phyloP scores from a whole-genome alignment of 1,140 invertebrate species.

The Drosophila burlai region DNA sequence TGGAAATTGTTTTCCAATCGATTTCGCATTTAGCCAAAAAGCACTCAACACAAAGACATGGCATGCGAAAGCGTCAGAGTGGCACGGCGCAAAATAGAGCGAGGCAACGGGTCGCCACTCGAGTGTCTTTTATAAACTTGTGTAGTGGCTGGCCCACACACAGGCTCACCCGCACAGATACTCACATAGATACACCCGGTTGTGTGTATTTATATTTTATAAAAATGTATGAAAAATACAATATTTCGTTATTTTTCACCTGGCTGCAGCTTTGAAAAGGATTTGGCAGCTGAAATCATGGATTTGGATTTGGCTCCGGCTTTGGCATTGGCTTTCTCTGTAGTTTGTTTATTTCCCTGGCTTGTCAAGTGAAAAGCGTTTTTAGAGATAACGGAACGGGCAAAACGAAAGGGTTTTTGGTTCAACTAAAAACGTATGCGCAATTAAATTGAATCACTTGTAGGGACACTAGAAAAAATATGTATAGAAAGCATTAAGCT shows the following conservation, averaged over 20 bases:
- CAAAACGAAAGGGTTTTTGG: constrained; percentile 11
- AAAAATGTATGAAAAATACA: constrained; percentile 60
- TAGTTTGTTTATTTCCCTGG: constrained; percentile 61
- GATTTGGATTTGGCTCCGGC: constrained; percentile 65
- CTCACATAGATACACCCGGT: constrained; percentile 1
- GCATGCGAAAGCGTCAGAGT: constrained; percentile 1
- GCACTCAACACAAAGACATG: constrained; percentile 60
- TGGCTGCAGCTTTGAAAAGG: constrained; percentile 77
- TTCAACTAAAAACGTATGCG: constrained; percentile 6
- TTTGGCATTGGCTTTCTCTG: constrained; percentile 46
- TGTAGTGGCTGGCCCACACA: constrained; percentile 36
- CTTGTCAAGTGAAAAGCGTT: constrained; percentile 65
- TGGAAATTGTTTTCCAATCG: constrained; percentile 85
- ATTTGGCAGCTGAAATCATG: constrained; percentile 70
- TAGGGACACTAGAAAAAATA: not conserved
- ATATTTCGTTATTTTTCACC: constrained; percentile 75
- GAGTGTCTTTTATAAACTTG: constrained; percentile 67
- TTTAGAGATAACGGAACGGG: constrained; percentile 2
- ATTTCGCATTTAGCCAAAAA: constrained; percentile 85
- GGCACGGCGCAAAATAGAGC: constrained; percentile 2
- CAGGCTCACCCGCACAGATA: not conserved
- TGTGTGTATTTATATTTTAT: constrained; percentile 58
- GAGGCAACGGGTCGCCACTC: constrained; percentile 3
- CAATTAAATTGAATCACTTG: constrained; percentile 30
- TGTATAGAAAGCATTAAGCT: not conserved